A percentile compares a stretch with the other conserved stretches of the same genome.
phyloP scores from a whole-genome alignment of 2,888 invertebrate species.

The Oscheius myriophilus region DNA sequence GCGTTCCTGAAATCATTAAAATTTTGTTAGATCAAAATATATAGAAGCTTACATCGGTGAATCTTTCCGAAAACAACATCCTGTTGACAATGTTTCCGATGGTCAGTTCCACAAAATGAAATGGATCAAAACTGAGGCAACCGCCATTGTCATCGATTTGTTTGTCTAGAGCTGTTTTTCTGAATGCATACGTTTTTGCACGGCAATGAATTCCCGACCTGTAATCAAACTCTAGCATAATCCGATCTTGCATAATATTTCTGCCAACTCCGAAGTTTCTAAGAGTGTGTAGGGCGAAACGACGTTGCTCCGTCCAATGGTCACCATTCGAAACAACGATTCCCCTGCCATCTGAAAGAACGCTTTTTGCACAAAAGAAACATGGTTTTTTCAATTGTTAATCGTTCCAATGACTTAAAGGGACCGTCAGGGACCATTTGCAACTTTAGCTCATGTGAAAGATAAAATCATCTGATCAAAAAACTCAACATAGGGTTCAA shows the following conservation, averaged over 20 bases:
- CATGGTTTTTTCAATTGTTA: no score
- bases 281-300: slow-evolving; percentile 8
- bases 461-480: no score
- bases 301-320: slow-evolving; percentile 14
- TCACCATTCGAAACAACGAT: slow-evolving; percentile 17
- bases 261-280: slow-evolving; percentile 17
- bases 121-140: slow-evolving; percentile 7
- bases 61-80: slow-evolving; percentile 28
- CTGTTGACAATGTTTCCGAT: slow-evolving; percentile 29
- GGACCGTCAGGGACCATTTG: no score
- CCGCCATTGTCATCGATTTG: slow-evolving; percentile 14
- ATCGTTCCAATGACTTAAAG: no score
- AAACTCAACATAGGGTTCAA: no score
- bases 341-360: slow-evolving; percentile 7
- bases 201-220: no score
- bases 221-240: slow-evolving; percentile 10
- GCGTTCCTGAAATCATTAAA: slow-evolving; percentile 3
- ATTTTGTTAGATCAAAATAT: neutral
- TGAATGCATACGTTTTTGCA: no score
- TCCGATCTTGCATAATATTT: slow-evolving; percentile 18
- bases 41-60: slow-evolving; percentile 10
- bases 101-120: slow-evolving; percentile 10
- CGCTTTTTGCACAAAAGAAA: no score
- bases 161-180: neutral
- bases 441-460: no score